A percentile compares a stretch with the other conserved stretches of the same genome.
Conservation (phyloP, 2,113 vertebrate species). For the Muntiacus muntjak region DNA sequence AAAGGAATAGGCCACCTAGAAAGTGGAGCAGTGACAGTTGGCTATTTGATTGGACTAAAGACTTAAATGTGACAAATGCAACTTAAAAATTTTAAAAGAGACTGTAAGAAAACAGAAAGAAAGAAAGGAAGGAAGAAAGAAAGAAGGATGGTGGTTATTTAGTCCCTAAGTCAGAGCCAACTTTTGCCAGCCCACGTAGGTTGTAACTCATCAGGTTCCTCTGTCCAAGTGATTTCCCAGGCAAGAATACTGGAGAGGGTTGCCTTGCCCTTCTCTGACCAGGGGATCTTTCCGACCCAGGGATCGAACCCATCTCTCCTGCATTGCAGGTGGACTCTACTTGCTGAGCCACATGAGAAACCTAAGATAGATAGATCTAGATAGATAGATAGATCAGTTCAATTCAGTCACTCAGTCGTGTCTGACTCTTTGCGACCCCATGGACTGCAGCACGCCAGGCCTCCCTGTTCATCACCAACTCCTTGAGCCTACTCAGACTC, state of each 20-base stretch:
- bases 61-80: not conserved
- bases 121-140: not conserved
- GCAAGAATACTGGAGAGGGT: not conserved
- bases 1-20: not conserved
- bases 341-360: not conserved
- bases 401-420: not conserved
- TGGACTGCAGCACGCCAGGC: fast-evolving
- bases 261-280: not conserved
- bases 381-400: not conserved
- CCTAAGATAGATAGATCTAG: not conserved
- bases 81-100: not conserved
- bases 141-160: not conserved
- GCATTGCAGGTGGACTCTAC: not conserved
- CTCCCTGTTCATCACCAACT: not conserved
- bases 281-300: not conserved
- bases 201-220: not conserved
- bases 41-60: not conserved
- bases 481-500: fast-evolving
- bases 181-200: not conserved
- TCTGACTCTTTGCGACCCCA: fast-evolving
- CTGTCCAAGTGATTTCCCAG: not conserved
- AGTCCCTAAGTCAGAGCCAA: not conserved
- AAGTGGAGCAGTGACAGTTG: fast-evolving
- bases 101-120: not conserved
- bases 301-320: not conserved